A percentile compares a stretch with the other conserved stretches of the same genome.
These are phyloP conservation scores for Tenualosa thibaudeaui DNA, from an alignment of 2,797 vertebrate species.

Conservation along the genomic window DNA sequence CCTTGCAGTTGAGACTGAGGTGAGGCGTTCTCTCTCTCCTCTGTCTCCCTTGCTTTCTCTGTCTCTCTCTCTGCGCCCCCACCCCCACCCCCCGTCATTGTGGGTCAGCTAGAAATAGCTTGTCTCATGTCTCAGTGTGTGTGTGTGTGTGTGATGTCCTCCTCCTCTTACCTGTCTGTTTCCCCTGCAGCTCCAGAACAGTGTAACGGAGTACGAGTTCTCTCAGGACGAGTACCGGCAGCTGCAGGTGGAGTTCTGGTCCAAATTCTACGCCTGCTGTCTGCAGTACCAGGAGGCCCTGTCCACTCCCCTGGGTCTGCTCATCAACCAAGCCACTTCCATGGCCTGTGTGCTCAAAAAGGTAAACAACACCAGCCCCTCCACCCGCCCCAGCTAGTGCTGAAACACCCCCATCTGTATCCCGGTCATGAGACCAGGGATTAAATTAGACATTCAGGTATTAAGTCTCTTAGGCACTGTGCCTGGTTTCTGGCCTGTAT, in stretches of 20 bases:
- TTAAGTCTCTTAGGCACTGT: too few relatives aligned
- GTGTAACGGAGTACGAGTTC: constrained; percentile 89
- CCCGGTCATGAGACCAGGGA: too few relatives aligned
- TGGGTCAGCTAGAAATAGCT: neutral
- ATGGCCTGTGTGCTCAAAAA: constrained; percentile 92
- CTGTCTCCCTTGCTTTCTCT: neutral
- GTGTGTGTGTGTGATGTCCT: neutral
- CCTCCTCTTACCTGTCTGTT: neutral
- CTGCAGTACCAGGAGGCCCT: constrained; percentile 93
- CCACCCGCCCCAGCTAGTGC: too few relatives aligned
- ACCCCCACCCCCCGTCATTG: too few relatives aligned
- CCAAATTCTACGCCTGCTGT: constrained; percentile 92
- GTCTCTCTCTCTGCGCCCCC: too few relatives aligned
- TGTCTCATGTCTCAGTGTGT: neutral
- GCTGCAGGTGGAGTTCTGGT: constrained; percentile 94
- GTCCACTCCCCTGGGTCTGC: constrained; percentile 83
- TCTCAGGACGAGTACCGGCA: constrained; percentile 90
- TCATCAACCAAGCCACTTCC: constrained; percentile 76
- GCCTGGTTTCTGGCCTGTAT: too few relatives aligned
- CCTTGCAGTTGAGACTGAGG: constrained; percentile 88
- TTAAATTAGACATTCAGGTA: too few relatives aligned
- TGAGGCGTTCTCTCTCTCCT: constrained; percentile 51
- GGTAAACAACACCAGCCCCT: constrained; percentile 61
- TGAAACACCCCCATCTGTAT: too few relatives aligned
- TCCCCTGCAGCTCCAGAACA: constrained; percentile 84